Percentiles rank a stretch among this genome's conserved stretches.
Conservation (phyloP, 30 jellyfish, hydroid and myxozoan genomes). For the Cassiopea andromeda region DNA sequence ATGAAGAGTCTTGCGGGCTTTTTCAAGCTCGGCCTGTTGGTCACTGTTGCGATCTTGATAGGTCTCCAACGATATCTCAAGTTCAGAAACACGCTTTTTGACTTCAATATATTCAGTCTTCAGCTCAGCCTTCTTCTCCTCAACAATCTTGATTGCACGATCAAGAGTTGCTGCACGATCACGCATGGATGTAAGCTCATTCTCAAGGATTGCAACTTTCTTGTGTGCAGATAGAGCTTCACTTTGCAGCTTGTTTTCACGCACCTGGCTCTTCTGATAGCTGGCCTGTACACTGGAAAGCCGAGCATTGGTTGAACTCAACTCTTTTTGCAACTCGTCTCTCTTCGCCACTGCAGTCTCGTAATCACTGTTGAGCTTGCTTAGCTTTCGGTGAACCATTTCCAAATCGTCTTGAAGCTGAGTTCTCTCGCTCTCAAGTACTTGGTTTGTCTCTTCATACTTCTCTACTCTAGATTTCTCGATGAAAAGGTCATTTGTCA, state of each 20-base stretch:
- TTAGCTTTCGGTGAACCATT: slow-evolving; percentile 82
- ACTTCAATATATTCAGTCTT: slow-evolving; percentile 74
- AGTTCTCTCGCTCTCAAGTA: slow-evolving; percentile 74
- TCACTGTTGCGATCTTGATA: slow-evolving; percentile 86
- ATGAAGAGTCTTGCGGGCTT: slow-evolving; percentile 70
- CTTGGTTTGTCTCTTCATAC: slow-evolving; percentile 77
- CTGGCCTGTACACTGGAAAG: slow-evolving; percentile 77
- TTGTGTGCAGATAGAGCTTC: slow-evolving; percentile 89
- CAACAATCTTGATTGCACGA: slow-evolving; percentile 74
- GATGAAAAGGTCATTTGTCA: slow-evolving; percentile 78
- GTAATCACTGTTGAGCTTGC: slow-evolving; percentile 90
- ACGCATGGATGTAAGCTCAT: slow-evolving; percentile 86
- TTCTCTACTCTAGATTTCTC: slow-evolving; percentile 75
- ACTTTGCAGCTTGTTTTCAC: slow-evolving; percentile 86
- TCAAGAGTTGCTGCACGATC: slow-evolving; percentile 85
- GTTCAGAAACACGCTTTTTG: slow-evolving; percentile 90
- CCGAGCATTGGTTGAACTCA: slow-evolving; percentile 74
- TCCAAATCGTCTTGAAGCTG: slow-evolving; percentile 84
- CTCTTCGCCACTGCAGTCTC: slow-evolving; percentile 76
- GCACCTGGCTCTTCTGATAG: slow-evolving; percentile 88
- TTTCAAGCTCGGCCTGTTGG: slow-evolving; percentile 73
- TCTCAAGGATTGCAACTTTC: slow-evolving; percentile 89
- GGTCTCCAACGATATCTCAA: slow-evolving; percentile 88
- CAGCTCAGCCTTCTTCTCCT: slow-evolving; percentile 68
- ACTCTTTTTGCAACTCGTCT: slow-evolving; percentile 89